Evolutionary conservation across 2,797 vertebrate species (phyloP).

Genomic region (Artibeus lituratus): DNA sequence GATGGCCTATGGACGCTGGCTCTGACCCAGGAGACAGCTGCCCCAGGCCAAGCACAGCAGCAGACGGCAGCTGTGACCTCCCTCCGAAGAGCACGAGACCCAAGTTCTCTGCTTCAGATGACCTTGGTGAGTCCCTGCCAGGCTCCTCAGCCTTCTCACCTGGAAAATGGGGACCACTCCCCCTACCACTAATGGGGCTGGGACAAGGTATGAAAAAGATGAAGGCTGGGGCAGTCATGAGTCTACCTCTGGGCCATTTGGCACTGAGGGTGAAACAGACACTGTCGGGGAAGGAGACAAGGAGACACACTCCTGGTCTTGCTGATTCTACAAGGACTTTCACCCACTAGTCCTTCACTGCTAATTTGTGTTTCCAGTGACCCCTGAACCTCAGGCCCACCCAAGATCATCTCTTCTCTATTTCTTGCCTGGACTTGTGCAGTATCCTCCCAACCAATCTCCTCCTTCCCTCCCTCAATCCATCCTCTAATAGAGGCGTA

Average conservation of each 20-base stretch:
- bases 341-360: background rate
- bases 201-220: background rate
- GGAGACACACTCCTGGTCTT: background rate
- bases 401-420: background rate
- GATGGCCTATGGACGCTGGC: background rate
- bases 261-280: background rate
- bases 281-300: background rate
- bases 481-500: background rate
- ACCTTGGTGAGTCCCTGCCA: background rate
- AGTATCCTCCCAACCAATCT: background rate
- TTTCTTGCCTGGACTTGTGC: background rate
- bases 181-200: background rate
- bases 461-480: background rate
- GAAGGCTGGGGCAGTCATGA: background rate
- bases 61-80: background rate
- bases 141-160: slow-evolving; percentile 16
- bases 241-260: background rate
- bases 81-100: background rate
- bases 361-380: background rate
- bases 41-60: background rate
- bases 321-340: background rate
- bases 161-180: background rate
- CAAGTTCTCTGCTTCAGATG: background rate
- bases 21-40: slow-evolving; percentile 16
- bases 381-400: background rate